Base-by-base conservation (phyloP, 2,797 vertebrate species). In the Parambassis ranga region DNA sequence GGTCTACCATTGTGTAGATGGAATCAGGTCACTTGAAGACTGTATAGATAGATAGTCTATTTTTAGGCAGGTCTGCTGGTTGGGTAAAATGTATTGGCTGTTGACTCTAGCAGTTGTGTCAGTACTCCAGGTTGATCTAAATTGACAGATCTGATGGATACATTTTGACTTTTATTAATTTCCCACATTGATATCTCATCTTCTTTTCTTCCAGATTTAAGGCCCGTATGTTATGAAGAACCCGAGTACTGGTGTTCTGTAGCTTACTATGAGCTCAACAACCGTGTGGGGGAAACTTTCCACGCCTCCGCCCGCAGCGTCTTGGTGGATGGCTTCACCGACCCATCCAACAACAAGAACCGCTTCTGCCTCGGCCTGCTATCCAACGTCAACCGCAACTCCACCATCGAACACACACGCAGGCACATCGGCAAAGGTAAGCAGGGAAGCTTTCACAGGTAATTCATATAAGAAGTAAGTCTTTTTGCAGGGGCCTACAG, bases 311-410 rank as follows among this genome's bases (percentile, higher is more conserved):
- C 96, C 19, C 90, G 95, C 60, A 98, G 96, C 23, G 92, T 99
- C 26, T 88, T 98, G 57, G 94, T 99, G 58, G 97, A 99, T 27
- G 97, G 97, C 53, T 99, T 99, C 90, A 99, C 97, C 0, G 97
- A 99, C 85, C 97, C 97, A 0, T 96, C 96, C 47, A 98, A 97
- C 86, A 99, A 97, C 90, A 96, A 94, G 86, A 98, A 95, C 85
- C 94, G 97, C 59, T 99, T 99, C 92, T 99, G 97, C 68, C 94
- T 99, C 5, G 97, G 97, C 65, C 93, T 99, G 26, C 92, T 99
- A 6, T 98, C 97, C 62, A 98, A 99, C 4, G 96, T 99, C 67
- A 98, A 99, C 91, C 94, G 97, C 72, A 99, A 99, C 89, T 98
- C 97, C 42, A 98, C 97, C 26, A 98, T 98, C 63, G 97, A 98